Conservation (phyloP, 2,888 invertebrate species). For the Thereva unica region DNA sequence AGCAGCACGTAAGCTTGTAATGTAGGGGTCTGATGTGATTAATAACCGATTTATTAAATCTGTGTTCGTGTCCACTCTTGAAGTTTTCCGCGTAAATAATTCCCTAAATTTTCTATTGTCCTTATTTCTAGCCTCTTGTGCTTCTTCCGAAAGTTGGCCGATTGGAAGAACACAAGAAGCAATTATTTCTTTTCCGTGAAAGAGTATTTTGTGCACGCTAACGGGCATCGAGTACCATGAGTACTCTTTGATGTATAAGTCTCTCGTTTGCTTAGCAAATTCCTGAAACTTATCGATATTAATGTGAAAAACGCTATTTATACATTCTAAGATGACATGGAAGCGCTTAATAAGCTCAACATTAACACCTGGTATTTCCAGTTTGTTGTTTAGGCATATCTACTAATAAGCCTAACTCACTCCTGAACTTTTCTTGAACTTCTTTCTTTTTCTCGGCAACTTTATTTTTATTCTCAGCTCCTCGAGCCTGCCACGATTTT, state of each 20-base stretch:
- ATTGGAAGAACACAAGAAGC: neutral
- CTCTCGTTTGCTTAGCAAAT: neutral
- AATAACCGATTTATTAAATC: too few species aligned
- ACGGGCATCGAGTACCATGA: too few species aligned
- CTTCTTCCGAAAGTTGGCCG: too few species aligned
- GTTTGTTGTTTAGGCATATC: slow-evolving; percentile 1
- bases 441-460: neutral
- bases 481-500: neutral
- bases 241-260: neutral
- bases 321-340: too few species aligned
- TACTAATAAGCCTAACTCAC: neutral
- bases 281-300: neutral
- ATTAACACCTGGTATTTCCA: too few species aligned
- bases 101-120: too few species aligned
- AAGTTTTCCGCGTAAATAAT: too few species aligned
- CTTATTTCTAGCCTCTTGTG: too few species aligned
- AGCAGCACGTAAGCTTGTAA: too few species aligned
- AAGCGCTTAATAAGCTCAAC: too few species aligned
- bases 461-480: neutral
- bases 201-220: neutral
- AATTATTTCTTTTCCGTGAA: neutral
- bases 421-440: neutral
- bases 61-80: too few species aligned
- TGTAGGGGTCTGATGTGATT: too few species aligned
- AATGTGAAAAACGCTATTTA: neutral